Conservation (phyloP, 1,140 invertebrate species). For the Notospermus geniculatus region DNA sequence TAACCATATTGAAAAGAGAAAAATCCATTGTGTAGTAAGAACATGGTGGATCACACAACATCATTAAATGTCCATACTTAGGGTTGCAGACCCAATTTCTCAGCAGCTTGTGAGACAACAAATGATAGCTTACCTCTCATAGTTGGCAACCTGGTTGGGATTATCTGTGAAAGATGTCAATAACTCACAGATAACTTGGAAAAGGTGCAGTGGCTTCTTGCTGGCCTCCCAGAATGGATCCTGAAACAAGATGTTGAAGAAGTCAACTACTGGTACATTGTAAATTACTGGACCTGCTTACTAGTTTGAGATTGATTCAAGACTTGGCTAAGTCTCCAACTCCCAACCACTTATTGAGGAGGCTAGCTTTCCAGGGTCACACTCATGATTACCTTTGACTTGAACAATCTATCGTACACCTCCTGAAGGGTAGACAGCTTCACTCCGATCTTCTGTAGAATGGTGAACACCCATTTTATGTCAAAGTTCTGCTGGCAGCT, state of each 20-base stretch:
- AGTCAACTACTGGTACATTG: too few species aligned
- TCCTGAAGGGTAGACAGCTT: slow-evolving; percentile 53
- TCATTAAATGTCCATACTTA: too few species aligned
- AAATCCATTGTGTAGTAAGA: too few species aligned
- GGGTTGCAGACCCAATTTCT: too few species aligned
- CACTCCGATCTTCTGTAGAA: slow-evolving; percentile 55
- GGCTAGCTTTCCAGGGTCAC: not conserved
- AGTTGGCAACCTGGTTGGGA: slow-evolving; percentile 31
- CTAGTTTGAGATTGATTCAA: too few species aligned
- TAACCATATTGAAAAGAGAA: too few species aligned
- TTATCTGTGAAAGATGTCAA: slow-evolving; percentile 40
- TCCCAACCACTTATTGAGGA: not conserved
- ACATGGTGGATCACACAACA: too few species aligned
- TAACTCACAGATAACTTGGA: slow-evolving; percentile 44
- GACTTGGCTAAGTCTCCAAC: too few species aligned
- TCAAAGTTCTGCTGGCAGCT: slow-evolving; percentile 46
- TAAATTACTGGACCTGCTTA: too few species aligned
- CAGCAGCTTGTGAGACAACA: too few species aligned
- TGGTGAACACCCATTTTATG: slow-evolving; percentile 53
- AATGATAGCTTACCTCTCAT: slow-evolving; percentile 45
- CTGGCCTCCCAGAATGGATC: slow-evolving; percentile 48
- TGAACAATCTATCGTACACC: slow-evolving; percentile 58
- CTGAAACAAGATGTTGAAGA: slow-evolving; percentile 35
- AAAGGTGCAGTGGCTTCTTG: slow-evolving; percentile 47
- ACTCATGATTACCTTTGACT: slow-evolving; percentile 54